Evolutionary conservation across 1,140 invertebrate genomes (phyloP).

Genomic region (Hormaphis cornu): DNA sequence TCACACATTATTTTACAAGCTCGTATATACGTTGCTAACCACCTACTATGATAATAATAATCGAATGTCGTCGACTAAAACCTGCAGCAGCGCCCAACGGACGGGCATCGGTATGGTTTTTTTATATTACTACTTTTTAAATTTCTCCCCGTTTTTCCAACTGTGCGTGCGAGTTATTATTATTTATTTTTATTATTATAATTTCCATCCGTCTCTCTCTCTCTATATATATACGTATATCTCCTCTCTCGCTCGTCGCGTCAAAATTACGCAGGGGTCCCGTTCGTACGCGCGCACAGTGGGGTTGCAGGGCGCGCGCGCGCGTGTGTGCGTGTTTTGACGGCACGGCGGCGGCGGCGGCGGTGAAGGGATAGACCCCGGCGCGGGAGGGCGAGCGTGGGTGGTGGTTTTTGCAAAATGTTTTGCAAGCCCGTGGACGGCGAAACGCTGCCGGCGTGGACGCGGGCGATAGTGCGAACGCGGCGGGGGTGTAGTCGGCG

Average conservation of each 20-base stretch:
- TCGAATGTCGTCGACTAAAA: neutral
- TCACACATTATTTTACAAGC: too few relatives aligned
- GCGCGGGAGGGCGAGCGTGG: neutral
- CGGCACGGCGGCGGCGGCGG: neutral
- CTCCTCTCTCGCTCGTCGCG: neutral
- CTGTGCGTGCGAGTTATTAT: neutral
- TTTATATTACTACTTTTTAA: neutral
- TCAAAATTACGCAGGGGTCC: conserved; percentile 14
- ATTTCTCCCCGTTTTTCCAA: neutral
- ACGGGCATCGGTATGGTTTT: neutral
- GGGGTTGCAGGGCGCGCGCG: neutral
- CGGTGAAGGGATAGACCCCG: conserved; percentile 1
- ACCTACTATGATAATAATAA: too few relatives aligned
- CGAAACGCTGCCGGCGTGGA: conserved; percentile 3
- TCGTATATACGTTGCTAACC: too few relatives aligned
- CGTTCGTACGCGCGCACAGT: conserved; percentile 1
- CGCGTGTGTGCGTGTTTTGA: neutral
- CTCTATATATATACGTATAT: neutral
- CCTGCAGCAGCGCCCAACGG: neutral
- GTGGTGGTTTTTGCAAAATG: conserved; percentile 31
- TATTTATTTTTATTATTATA: conserved; percentile 10
- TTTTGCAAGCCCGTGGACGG: conserved; percentile 19
- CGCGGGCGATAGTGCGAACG: neutral
- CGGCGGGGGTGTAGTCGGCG: neutral
- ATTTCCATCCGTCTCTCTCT: neutral